Percentiles rank a stretch among this genome's conserved stretches.
These are phyloP conservation scores for Megathymus violae DNA, from an alignment of 1,140 invertebrate genomes.

Conservation along the genomic window DNA sequence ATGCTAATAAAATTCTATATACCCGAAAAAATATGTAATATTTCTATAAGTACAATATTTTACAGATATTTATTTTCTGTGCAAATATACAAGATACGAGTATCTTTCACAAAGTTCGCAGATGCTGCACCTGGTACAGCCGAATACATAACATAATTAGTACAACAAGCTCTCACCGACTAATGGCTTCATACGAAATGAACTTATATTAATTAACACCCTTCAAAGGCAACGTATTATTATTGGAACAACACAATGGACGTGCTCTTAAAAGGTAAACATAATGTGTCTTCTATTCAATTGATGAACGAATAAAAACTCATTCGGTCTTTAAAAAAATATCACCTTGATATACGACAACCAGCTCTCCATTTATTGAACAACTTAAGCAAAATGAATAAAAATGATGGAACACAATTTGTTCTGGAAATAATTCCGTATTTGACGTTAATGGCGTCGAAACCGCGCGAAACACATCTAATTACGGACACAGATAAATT, in stretches of 20 bases:
- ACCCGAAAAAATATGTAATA: too few relatives aligned
- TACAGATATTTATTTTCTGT: too few relatives aligned
- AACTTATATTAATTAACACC: slow-evolving; percentile 33
- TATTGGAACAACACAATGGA: slow-evolving; percentile 26
- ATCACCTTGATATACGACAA: slow-evolving; percentile 32
- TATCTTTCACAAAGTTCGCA: neutral
- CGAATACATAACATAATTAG: slow-evolving; percentile 31
- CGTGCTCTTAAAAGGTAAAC: slow-evolving; percentile 26
- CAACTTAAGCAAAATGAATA: slow-evolving; percentile 32
- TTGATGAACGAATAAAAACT: slow-evolving; percentile 32
- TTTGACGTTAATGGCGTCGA: slow-evolving; percentile 35
- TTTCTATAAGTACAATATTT: too few relatives aligned
- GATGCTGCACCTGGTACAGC: neutral
- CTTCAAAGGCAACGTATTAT: slow-evolving; percentile 29
- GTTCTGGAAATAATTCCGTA: slow-evolving; percentile 35
- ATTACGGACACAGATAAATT: slow-evolving; percentile 35
- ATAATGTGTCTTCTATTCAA: slow-evolving; percentile 25
- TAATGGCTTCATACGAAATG: slow-evolving; percentile 34
- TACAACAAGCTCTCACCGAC: slow-evolving; percentile 21
- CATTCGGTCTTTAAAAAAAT: slow-evolving; percentile 33
- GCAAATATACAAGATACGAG: neutral
- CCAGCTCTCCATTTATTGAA: slow-evolving; percentile 32
- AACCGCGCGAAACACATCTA: slow-evolving; percentile 34
- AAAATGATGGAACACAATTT: slow-evolving; percentile 33
- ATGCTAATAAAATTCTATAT: too few relatives aligned